Evolutionary conservation across 2,113 vertebrate species (phyloP), one percentile per base, ranked within the genome.

Genomic region (Siphamia tubifer): DNA sequence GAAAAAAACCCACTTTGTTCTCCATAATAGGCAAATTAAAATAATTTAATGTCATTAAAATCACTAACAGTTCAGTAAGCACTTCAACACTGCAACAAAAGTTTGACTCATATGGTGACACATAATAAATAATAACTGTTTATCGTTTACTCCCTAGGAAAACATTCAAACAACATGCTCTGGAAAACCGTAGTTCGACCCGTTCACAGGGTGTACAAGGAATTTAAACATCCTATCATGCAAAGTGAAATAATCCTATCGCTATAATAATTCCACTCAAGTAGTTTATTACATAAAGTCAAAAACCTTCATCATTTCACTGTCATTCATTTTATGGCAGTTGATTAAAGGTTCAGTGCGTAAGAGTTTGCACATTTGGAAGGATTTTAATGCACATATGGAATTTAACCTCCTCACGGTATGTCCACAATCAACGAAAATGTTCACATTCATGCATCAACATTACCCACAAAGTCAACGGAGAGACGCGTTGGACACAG

Each of bases 51-150:
- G 49, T 72, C 38, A 63, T 88, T 85, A 42, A 72, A 64, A 74
- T 85, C 45, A 64, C 65, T 65, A 81, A 65, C 60, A 79, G 61
- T 67, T 69, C 61, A 87, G 58, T 56, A 84, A 68, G 52, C 69
- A 82, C 66, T 63, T 75, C 68, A 84, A 79, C 80, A 84, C 76
- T 57, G 76, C 79, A 90, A 75, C 57, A 79, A 55, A 72, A 45
- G 1, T 69, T 66, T 24, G 45, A 72, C 49, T 82, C 72, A 68
- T 71, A 71, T 70, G 39, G 84, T 88, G 88, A 81, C 60, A 68
- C 49, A 71, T 39, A 90, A 91, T 91, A 91, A 92, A 91, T 89
- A 90, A 81, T 9, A 78, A 63, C 11, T 53, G n/a, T n/a, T n/a
- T n/a, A n/a, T n/a, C n/a, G 53, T 47, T 2, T 47, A 54, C 31